These are phyloP conservation scores for Cheilosia pagana DNA, from an alignment of 2,888 invertebrate genomes.

Conservation along the genomic window DNA sequence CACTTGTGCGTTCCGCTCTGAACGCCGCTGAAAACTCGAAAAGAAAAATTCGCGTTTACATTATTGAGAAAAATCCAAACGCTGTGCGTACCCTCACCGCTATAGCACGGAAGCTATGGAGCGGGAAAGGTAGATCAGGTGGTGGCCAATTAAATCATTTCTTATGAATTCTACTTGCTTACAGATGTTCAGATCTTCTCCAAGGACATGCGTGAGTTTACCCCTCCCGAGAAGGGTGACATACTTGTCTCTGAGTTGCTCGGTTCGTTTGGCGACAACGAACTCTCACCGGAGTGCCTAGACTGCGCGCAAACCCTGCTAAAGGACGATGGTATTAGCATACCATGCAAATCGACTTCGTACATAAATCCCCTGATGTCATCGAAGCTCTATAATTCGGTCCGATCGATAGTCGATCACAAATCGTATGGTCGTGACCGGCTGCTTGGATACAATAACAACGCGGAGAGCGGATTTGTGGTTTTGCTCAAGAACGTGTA, in stretches of 20 bases:
- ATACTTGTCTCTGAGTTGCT: slow-evolving; percentile 97
- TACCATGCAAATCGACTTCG: slow-evolving; percentile 95
- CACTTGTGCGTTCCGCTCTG: slow-evolving; percentile 94
- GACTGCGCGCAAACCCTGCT: slow-evolving; percentile 96
- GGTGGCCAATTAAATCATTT: background rate
- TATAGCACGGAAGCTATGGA: slow-evolving; percentile 91
- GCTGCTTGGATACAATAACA: slow-evolving; percentile 78
- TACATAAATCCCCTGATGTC: slow-evolving; percentile 97
- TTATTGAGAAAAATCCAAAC: slow-evolving; percentile 99
- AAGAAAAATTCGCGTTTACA: slow-evolving; percentile 92
- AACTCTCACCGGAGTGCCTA: slow-evolving; percentile 98
- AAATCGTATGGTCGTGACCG: slow-evolving; percentile 77
- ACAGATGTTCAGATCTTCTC: slow-evolving; percentile 90
- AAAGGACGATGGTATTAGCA: slow-evolving; percentile 94
- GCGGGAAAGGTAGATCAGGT: slow-evolving; percentile 84
- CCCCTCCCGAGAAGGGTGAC: slow-evolving; percentile 94
- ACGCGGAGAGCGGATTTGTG: slow-evolving; percentile 94
- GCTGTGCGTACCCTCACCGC: slow-evolving; percentile 93
- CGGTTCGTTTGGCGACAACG: slow-evolving; percentile 99
- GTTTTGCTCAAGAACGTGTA: slow-evolving; percentile 86
- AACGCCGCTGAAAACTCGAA: slow-evolving; percentile 90
- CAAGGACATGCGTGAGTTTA: slow-evolving; percentile 93
- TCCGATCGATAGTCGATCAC: slow-evolving; percentile 81
- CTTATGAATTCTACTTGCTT: background rate
- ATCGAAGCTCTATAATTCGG: slow-evolving; percentile 92